These are phyloP conservation scores for Drosophila subsilvestris DNA, from an alignment of 2,888 invertebrate species.

Conservation along the genomic window DNA sequence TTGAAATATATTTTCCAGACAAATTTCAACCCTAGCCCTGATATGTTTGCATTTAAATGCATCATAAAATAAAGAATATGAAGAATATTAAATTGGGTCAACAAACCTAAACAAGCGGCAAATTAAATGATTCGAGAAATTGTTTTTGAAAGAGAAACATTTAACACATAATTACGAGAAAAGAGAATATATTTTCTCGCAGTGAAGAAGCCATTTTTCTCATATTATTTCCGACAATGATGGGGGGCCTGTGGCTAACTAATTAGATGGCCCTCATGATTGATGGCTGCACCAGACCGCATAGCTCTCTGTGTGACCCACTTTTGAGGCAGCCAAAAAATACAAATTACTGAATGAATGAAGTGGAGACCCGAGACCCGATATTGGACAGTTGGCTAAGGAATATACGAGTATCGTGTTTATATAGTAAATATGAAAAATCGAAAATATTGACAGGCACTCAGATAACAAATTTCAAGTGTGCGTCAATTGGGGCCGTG, in stretches of 20 bases:
- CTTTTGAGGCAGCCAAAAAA: conserved; percentile 59
- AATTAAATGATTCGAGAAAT: conserved; percentile 4
- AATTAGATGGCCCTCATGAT: conserved; percentile 68
- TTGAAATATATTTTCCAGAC: not conserved
- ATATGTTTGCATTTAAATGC: conserved; percentile 11
- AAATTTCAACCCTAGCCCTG: not conserved
- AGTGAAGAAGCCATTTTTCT: conserved; percentile 15
- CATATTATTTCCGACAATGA: conserved; percentile 40
- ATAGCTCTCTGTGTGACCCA: conserved; percentile 59
- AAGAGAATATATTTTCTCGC: conserved; percentile 26
- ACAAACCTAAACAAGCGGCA: conserved; percentile 27
- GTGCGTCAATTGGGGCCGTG: conserved; percentile 62
- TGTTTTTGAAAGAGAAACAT: conserved; percentile 21
- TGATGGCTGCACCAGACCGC: conserved; percentile 50
- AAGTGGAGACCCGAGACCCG: conserved; percentile 34
- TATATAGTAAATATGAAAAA: conserved; percentile 18
- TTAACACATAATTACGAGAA: conserved; percentile 56
- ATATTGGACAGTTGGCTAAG: conserved; percentile 56
- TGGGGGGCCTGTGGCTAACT: conserved; percentile 47
- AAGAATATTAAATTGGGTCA: conserved; percentile 20
- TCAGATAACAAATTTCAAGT: conserved; percentile 56
- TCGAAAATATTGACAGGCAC: conserved; percentile 71
- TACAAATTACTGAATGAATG: conserved; percentile 69
- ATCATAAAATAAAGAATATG: conserved; percentile 10
- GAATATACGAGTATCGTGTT: conserved; percentile 36